Evolutionary conservation across 2,797 vertebrate genomes (phyloP).

Genomic region (Lophius americanus): DNA sequence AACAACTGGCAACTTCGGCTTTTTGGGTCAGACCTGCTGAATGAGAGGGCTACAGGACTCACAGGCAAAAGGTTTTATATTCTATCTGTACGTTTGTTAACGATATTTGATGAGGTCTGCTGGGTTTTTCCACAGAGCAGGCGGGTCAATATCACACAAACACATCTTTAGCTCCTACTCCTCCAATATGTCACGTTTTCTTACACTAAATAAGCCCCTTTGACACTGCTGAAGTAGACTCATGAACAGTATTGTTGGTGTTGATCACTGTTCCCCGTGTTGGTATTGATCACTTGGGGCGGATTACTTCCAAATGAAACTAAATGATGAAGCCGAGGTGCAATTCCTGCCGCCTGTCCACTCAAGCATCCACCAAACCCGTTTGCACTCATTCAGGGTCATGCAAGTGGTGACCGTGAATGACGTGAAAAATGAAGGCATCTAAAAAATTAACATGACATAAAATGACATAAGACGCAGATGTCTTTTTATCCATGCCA

Average conservation of each 20-base stretch:
- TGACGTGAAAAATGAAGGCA: conserved; percentile 1
- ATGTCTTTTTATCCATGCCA: neutral
- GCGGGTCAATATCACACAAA: conserved; percentile 31
- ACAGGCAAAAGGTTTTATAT: conserved; percentile 29
- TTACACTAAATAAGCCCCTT: conserved; percentile 28
- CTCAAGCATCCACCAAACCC: neutral
- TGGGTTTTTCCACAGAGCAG: conserved; percentile 8
- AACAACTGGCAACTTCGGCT: conserved; percentile 14
- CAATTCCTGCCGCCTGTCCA: conserved; percentile 14
- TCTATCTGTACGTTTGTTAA: conserved; percentile 25
- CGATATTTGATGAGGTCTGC: conserved; percentile 21
- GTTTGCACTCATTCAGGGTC: conserved; percentile 7
- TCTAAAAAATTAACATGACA: neutral
- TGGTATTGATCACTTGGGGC: conserved; percentile 48
- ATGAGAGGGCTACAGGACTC: conserved; percentile 3
- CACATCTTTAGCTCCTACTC: conserved; percentile 3
- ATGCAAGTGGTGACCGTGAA: neutral
- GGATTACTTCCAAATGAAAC: conserved; percentile 57
- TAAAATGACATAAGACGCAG: neutral
- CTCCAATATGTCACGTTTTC: conserved; percentile 11
- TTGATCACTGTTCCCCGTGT: conserved; percentile 39
- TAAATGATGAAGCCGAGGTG: conserved; percentile 61
- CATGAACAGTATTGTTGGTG: conserved; percentile 11
- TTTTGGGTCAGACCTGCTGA: neutral
- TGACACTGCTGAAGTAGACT: conserved; percentile 10